Evolutionary conservation across 2,888 invertebrate genomes (phyloP).

Genomic region (Herminia tarsipennalis): DNA sequence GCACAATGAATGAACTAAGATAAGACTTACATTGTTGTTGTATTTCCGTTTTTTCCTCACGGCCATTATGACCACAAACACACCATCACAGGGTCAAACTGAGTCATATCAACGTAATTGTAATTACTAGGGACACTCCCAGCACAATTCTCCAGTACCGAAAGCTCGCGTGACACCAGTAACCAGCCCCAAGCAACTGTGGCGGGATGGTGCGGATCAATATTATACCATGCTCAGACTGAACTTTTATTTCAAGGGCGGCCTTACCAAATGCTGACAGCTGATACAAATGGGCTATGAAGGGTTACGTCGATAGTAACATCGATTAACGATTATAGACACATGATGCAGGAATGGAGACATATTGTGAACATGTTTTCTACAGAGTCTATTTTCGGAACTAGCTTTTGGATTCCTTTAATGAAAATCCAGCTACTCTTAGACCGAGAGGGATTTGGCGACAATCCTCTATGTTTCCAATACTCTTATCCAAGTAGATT

Average conservation of each 20-base stretch:
- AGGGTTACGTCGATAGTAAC: constrained; percentile 13
- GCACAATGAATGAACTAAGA: no score
- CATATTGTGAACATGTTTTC: not conserved
- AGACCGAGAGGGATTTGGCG: no score
- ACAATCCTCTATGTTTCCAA: no score
- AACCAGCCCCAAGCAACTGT: constrained; percentile 42
- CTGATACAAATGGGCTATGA: constrained; percentile 33
- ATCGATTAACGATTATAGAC: constrained; percentile 17
- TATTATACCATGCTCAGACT: constrained; percentile 52
- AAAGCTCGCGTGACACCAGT: constrained; percentile 70
- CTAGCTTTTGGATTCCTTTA: no score
- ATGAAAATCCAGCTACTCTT: no score
- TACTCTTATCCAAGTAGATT: no score
- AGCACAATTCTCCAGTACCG: constrained; percentile 56
- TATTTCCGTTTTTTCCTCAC: constrained; percentile 44
- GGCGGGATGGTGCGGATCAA: constrained; percentile 61
- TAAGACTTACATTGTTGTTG: constrained; percentile 47
- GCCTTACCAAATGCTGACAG: constrained; percentile 22
- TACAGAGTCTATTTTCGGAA: no score
- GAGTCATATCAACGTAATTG: constrained; percentile 32
- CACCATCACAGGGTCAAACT: constrained; percentile 22
- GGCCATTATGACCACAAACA: constrained; percentile 42
- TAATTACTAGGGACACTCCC: constrained; percentile 54
- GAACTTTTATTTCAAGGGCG: constrained; percentile 61
- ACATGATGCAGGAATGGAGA: not conserved